These are phyloP conservation scores for Pseudochirops corinnae DNA, from an alignment of 2,797 vertebrate genomes.

Conservation along the genomic window DNA sequence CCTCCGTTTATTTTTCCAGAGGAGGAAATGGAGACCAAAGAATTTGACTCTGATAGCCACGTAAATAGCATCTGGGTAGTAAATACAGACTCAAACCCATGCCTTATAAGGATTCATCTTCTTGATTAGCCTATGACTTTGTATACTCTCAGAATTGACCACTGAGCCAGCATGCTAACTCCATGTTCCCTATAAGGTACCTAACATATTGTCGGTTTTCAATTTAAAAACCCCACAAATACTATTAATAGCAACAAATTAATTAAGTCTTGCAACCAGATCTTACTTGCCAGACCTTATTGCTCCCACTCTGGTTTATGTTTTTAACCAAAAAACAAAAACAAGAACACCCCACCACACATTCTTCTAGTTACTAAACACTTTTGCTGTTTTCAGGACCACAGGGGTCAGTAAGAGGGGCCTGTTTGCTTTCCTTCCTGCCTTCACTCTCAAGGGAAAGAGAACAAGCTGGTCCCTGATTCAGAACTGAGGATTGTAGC, in stretches of 20 bases:
- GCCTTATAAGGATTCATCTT: neutral
- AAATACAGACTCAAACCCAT: neutral
- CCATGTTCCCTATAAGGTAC: neutral
- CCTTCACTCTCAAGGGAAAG: constrained; percentile 27
- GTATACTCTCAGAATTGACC: neutral
- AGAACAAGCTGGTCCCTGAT: constrained; percentile 57
- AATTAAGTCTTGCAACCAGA: neutral
- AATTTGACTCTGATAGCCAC: neutral
- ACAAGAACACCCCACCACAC: neutral
- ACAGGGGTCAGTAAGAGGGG: neutral
- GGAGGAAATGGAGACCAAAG: neutral
- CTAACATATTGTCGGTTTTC: neutral
- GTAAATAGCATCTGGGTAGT: neutral
- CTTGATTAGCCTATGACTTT: neutral
- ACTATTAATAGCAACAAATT: neutral
- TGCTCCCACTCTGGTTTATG: neutral
- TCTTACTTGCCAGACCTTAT: neutral
- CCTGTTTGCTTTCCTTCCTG: constrained; percentile 41
- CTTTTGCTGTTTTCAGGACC: neutral
- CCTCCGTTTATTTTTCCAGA: neutral
- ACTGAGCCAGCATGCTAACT: neutral
- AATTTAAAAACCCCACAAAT: neutral
- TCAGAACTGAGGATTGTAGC: constrained; percentile 64
- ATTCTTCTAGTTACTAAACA: neutral
- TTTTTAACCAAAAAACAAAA: neutral